Evolutionary conservation across 2,113 vertebrate species (phyloP).

Genomic region (Bettongia penicillata): DNA sequence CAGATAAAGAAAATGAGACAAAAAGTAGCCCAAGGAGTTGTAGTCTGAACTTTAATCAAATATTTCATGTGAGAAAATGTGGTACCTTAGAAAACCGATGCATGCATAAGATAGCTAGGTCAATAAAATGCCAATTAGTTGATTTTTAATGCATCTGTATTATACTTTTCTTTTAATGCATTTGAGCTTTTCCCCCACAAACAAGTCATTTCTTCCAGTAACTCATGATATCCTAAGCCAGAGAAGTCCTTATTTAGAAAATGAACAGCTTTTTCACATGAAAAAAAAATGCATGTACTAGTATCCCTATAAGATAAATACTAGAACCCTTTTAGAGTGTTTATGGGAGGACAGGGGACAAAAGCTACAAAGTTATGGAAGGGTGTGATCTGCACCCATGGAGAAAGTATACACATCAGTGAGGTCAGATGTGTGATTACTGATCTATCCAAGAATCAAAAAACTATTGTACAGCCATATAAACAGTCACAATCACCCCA

Average conservation of each 20-base stretch:
- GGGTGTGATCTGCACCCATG: not conserved
- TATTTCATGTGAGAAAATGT: slow-evolving; percentile 49
- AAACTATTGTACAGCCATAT: not conserved
- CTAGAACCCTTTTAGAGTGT: not conserved
- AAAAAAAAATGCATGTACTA: not conserved
- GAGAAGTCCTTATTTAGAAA: not conserved
- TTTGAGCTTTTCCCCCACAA: slow-evolving; percentile 20
- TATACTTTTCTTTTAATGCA: slow-evolving; percentile 5
- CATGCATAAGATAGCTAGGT: slow-evolving; percentile 59
- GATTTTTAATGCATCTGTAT: not conserved
- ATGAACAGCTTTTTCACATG: not conserved
- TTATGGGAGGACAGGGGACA: not conserved
- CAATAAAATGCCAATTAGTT: slow-evolving; percentile 27
- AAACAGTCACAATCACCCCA: not conserved
- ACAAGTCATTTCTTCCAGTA: slow-evolving; percentile 23
- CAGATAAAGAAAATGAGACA: not conserved
- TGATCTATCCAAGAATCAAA: not conserved
- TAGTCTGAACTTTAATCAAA: slow-evolving; percentile 73
- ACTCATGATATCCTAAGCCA: slow-evolving; percentile 35
- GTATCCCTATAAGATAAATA: not conserved
- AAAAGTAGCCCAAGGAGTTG: slow-evolving; percentile 37
- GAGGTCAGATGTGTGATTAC: not conserved
- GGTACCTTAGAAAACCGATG: slow-evolving; percentile 34
- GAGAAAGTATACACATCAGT: not conserved
- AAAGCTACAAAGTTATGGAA: not conserved